These are phyloP conservation scores for Amaurobius ferox DNA, from an alignment of 2,888 invertebrate species.

Conservation along the genomic window DNA sequence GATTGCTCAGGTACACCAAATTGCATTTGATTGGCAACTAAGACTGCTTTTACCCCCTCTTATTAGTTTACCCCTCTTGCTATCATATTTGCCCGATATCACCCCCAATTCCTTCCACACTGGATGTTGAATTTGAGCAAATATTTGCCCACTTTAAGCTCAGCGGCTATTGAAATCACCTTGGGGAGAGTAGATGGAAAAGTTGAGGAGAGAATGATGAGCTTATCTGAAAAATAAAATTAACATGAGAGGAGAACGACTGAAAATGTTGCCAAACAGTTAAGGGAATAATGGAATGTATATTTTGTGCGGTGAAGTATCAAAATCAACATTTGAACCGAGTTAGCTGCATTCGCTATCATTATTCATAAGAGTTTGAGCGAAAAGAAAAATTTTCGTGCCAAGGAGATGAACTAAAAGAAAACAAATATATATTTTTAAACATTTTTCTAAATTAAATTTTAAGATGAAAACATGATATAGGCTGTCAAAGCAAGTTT, in stretches of 20 bases:
- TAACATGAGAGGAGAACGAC: background rate
- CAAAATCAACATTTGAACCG: slow-evolving; percentile 12
- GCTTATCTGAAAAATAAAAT: background rate
- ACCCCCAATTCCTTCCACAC: slow-evolving; percentile 3
- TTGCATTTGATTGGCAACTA: slow-evolving; percentile 3
- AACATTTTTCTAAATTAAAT: too few species aligned
- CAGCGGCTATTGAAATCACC: slow-evolving; percentile 7
- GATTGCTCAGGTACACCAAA: background rate
- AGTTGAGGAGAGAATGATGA: background rate
- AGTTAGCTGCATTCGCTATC: background rate
- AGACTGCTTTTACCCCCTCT: background rate
- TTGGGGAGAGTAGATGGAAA: background rate
- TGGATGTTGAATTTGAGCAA: slow-evolving; percentile 12
- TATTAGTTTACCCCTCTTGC: background rate
- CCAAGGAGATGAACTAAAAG: too few species aligned
- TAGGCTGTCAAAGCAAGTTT: too few species aligned
- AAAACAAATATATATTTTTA: too few species aligned
- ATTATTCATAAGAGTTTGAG: background rate
- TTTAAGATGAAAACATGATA: too few species aligned
- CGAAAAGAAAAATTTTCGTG: background rate
- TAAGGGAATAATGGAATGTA: background rate
- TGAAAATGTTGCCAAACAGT: slow-evolving; percentile 3
- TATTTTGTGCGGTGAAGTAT: background rate
- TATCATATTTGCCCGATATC: slow-evolving; percentile 8
- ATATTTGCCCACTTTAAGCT: slow-evolving; percentile 8